These are phyloP conservation scores for Ctena decussata DNA, from an alignment of 2,888 invertebrate species.

Conservation along the genomic window DNA sequence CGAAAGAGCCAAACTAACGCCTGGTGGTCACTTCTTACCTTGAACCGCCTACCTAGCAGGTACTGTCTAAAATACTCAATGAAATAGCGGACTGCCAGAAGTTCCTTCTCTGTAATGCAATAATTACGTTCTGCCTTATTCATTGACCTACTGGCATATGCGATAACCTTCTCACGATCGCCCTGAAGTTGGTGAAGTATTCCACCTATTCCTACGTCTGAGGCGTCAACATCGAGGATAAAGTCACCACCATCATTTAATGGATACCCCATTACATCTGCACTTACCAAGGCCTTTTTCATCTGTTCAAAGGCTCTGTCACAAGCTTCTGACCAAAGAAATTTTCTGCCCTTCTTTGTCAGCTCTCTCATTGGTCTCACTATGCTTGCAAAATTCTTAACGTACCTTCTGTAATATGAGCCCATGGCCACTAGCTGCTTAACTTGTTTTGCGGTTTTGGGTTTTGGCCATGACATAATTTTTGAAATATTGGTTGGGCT, in stretches of 20 bases:
- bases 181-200: conserved; percentile 51
- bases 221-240: conserved; percentile 56
- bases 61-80: conserved; percentile 21
- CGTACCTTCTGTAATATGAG: neutral
- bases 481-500: too few species aligned
- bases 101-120: conserved; percentile 26
- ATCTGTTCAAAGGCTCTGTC: neutral
- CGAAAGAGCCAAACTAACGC: conserved; percentile 1
- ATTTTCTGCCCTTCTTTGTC: neutral
- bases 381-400: neutral
- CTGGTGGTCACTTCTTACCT: conserved; percentile 27
- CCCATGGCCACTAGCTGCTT: neutral
- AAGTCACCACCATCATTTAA: conserved; percentile 29
- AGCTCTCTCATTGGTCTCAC: neutral
- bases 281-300: neutral
- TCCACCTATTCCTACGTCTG: conserved; percentile 49
- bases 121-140: conserved; percentile 22
- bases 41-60: conserved; percentile 18
- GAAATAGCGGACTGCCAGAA: conserved; percentile 19
- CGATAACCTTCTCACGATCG: conserved; percentile 19
- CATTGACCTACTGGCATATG: conserved; percentile 19
- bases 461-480: neutral
- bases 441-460: neutral
- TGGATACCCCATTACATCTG: neutral
- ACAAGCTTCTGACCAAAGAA: neutral